Evolutionary conservation across 2,797 vertebrate genomes (phyloP).

Genomic region (Urophycis tenuis): DNA sequence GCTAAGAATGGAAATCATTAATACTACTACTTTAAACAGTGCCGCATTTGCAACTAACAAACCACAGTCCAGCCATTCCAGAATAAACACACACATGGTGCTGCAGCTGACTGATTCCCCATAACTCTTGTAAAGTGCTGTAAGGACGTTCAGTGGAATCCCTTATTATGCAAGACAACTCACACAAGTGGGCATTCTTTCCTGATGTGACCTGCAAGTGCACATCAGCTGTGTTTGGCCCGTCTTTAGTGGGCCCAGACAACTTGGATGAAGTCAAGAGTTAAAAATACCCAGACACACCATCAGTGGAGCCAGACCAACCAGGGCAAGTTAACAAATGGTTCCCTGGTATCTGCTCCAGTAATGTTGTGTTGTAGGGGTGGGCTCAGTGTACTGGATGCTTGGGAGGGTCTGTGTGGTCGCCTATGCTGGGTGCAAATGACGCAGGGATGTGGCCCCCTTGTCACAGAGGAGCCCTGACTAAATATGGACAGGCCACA

Average conservation of each 20-base stretch:
- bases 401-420: conserved; percentile 54
- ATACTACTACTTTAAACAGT: conserved; percentile 12
- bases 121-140: neutral
- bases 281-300: conserved; percentile 58
- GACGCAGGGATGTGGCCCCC: conserved; percentile 68
- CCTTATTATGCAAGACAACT: neutral
- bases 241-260: conserved; percentile 25
- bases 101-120: neutral
- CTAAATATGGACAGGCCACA: conserved; percentile 91
- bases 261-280: conserved; percentile 39
- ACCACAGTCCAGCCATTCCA: neutral
- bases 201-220: neutral
- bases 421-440: conserved; percentile 72
- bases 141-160: neutral
- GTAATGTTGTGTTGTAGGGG: conserved; percentile 39
- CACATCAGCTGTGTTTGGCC: conserved; percentile 8
- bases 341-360: conserved; percentile 47
- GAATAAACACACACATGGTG: neutral
- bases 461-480: conserved; percentile 80
- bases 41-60: no score
- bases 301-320: conserved; percentile 33
- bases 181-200: neutral
- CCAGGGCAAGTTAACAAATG: conserved; percentile 35
- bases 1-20: conserved; percentile 24
- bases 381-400: conserved; percentile 12